Base-by-base conservation (phyloP, 2,888 invertebrate genomes). In the Leptopilina syphax region DNA sequence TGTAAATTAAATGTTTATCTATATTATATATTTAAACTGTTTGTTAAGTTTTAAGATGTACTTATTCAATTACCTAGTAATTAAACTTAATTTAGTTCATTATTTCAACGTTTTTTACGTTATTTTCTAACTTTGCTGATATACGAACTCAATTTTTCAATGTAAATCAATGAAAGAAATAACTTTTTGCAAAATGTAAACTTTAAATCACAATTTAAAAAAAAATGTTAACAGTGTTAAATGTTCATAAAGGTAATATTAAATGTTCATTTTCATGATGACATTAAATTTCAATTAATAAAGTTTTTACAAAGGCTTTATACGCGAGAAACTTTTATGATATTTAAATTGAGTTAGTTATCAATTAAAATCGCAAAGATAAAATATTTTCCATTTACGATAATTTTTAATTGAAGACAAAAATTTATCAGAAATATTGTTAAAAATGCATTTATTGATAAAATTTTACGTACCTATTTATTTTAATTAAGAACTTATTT, bases 41-140 rank as follows among this genome's bases (percentile, higher is more conserved):
- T 34, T 60, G 34, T 54, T 73, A 57, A 73, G 41, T 73, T 73
- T 57, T 73, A 73, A 34, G 57, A 60, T 9, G 27, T 57, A n/a
- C 57, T 57, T 57, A 70, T 27, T 27, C 10, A 50, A 44, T 41
- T 47, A 8, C 18, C n/a, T 41, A 67, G 7, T 67, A n/a, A 41
- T 41, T 66, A 1, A 66, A 3, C 3, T 34, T 50, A 50, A 9
- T 47, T 9, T 47, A 50, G 12, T 50, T 10, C 10, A 2, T 50
- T 8, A 50, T 50, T 10, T 50, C 9, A 10, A 50, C 9, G 12
- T 50, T 50, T 34, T 50, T 50, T 10, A 50, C 12, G 9, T 47
- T 47, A 50, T 50, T 50, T 50, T 50, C 50, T 50, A 50, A 50
- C 18, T 47, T 47, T 47, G 47, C 47, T 47, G 47, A 7, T 47